These are phyloP conservation scores for Peromyscus aztecus DNA, from an alignment of 2,797 vertebrate species.

Conservation along the genomic window DNA sequence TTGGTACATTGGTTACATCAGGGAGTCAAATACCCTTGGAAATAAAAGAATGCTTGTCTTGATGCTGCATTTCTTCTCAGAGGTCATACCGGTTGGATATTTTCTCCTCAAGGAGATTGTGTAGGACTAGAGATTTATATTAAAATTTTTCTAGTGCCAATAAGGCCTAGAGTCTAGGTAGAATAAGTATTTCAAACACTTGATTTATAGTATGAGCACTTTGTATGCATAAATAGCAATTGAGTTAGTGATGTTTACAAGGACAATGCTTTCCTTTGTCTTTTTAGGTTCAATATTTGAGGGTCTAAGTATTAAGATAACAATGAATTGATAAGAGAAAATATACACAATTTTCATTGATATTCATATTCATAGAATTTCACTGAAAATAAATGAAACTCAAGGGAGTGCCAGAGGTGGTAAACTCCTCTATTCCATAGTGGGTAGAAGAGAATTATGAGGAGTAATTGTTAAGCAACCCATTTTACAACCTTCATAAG, in stretches of 20 bases:
- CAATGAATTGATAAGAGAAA: background rate
- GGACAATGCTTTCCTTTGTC: background rate
- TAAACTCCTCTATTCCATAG: background rate
- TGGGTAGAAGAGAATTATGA: background rate
- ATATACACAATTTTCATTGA: background rate
- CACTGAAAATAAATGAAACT: background rate
- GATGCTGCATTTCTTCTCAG: background rate
- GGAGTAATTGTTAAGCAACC: background rate
- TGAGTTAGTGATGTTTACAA: background rate
- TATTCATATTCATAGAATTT: background rate
- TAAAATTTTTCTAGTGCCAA: background rate
- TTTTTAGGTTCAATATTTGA: background rate
- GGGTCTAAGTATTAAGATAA: background rate
- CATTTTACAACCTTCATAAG: background rate
- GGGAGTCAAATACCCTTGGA: background rate
- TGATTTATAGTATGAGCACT: background rate
- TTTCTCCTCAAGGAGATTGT: conserved; percentile 4
- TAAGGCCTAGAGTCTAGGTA: background rate
- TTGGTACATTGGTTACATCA: background rate
- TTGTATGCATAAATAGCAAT: background rate
- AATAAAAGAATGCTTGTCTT: background rate
- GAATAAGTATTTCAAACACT: background rate
- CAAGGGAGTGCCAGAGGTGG: background rate
- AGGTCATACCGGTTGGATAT: background rate
- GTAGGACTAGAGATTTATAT: background rate